Conservation (phyloP, 64 coral and sea anemone genomes). For the Cladopsammia gracilis region DNA sequence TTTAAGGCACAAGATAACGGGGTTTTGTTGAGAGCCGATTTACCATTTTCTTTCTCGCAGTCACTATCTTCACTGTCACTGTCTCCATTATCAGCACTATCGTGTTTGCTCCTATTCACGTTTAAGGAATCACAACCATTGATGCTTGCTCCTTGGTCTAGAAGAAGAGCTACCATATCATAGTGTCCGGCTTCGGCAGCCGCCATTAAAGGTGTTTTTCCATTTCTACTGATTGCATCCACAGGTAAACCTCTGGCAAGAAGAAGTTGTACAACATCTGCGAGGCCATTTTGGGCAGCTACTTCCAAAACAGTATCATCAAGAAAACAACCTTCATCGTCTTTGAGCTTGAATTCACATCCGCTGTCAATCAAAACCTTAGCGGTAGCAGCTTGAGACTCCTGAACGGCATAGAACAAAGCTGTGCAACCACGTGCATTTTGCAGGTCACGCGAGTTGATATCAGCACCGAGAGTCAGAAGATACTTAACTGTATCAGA, state of each 20-base stretch:
- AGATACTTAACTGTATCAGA: background rate
- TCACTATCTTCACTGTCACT: background rate
- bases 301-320: background rate
- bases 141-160: background rate
- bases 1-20: background rate
- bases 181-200: background rate
- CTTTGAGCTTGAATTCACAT: background rate
- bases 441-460: conserved; percentile 2
- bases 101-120: too few species aligned
- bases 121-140: background rate
- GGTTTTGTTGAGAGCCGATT: too few species aligned
- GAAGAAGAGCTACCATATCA: background rate
- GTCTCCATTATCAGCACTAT: too few species aligned
- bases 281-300: background rate
- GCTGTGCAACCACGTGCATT: background rate
- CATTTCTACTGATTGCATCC: background rate
- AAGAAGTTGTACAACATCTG: conserved; percentile 6
- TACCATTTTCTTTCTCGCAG: background rate
- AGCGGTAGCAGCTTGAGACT: background rate
- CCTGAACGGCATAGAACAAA: background rate
- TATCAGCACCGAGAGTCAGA: background rate
- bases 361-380: conserved; percentile 6
- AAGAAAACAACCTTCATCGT: background rate
- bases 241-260: background rate
- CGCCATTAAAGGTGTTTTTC: background rate